Conservation (phyloP, 2,113 vertebrate genomes). For the Corvus hawaiiensis region DNA sequence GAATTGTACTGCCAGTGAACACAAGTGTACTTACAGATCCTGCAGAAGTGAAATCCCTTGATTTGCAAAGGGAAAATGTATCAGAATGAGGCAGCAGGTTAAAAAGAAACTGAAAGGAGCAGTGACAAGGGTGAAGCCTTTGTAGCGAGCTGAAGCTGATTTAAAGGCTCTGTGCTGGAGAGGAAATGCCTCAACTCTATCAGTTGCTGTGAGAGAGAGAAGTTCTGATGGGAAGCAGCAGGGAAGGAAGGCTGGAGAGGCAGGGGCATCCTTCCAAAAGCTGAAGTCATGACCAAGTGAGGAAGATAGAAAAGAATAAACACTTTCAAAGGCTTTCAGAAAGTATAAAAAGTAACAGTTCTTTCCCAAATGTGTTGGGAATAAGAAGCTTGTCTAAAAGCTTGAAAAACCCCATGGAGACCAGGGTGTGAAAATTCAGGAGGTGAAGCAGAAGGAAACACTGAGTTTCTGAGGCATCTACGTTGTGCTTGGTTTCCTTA, state of each 20-base stretch:
- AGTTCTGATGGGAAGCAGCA: not conserved
- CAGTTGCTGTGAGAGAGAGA: not conserved
- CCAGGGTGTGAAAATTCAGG: not conserved
- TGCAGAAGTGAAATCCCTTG: not conserved
- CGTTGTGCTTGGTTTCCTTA: not conserved
- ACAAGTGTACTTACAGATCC: not conserved
- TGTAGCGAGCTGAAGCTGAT: not conserved
- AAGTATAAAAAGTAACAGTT: not conserved
- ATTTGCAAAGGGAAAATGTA: not conserved
- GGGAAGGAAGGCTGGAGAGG: not conserved
- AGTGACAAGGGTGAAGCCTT: not conserved
- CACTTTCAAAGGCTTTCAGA: not conserved
- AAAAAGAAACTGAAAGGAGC: not conserved
- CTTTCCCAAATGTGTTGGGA: not conserved
- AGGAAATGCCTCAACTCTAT: not conserved
- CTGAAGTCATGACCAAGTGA: slow-evolving; percentile 37
- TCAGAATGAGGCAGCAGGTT: not conserved
- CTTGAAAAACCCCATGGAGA: not conserved
- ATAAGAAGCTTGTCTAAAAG: not conserved
- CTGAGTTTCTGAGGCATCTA: not conserved
- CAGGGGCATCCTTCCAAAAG: slow-evolving; percentile 31
- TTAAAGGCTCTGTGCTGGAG: not conserved
- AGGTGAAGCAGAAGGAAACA: not conserved
- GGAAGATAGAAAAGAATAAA: slow-evolving; percentile 27
- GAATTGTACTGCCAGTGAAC: not conserved